Conservation (phyloP, 2,797 vertebrate genomes). For the Myotis myotis region DNA sequence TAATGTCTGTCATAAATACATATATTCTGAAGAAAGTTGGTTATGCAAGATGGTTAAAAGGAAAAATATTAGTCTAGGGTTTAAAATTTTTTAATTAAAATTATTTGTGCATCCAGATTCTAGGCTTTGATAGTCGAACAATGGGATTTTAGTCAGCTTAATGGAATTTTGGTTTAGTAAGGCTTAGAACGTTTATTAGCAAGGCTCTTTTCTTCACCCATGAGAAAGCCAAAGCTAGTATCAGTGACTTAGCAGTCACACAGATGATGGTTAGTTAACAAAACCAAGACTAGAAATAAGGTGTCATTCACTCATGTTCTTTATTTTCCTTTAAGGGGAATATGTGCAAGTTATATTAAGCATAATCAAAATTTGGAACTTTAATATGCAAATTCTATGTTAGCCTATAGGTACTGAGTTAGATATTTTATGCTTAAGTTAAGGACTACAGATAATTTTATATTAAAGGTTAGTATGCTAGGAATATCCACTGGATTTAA, state of each 20-base stretch:
- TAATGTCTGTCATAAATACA: neutral
- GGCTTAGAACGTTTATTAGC: neutral
- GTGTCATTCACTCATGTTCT: neutral
- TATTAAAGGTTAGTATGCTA: neutral
- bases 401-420: neutral
- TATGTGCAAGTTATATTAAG: neutral
- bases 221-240: neutral
- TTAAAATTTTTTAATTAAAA: slow-evolving; percentile 34
- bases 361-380: slow-evolving; percentile 1
- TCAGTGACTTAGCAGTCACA: neutral
- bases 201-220: neutral
- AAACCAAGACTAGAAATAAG: neutral
- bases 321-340: neutral
- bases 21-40: slow-evolving; percentile 3
- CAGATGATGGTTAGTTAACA: neutral
- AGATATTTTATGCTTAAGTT: neutral
- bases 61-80: neutral
- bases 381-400: slow-evolving; percentile 14
- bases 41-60: neutral
- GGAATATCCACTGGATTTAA: neutral
- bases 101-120: neutral
- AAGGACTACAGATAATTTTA: neutral
- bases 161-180: slow-evolving; percentile 5
- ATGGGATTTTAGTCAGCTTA: neutral
- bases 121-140: neutral